Base-by-base conservation (phyloP, 2,888 invertebrate species). In the Rotaria socialis region DNA sequence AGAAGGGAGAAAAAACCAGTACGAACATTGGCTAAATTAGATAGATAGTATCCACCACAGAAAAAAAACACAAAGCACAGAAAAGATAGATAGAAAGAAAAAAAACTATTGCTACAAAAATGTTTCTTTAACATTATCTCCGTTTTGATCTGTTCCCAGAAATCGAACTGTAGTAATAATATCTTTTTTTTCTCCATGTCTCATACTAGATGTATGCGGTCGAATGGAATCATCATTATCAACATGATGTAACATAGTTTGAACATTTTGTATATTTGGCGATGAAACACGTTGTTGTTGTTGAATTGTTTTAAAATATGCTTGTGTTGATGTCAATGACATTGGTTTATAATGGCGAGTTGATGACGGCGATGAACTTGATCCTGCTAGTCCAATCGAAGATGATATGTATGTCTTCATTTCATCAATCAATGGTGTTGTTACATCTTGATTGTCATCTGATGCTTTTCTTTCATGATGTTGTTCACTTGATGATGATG, bases 231-330 rank as follows among this genome's bases (percentile, higher is more conserved):
- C 67, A 67, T 35, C 35, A 35, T 19, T 16, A 16, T 0, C 24
- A 56, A 22, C 22, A 56, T 56, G 4, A 19, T 67, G 35, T 19
- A 67, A 2, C 14, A 67, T 67, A 2, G 67, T 67, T 67, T 35
- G 67, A 67, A 67, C 67, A 35, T 67, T 35, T 67, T 67, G 67
- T 27, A 67, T 67, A 41, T 67, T 67, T 19, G 67, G 67, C 35
- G 67, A 67, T 67, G 67, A 67, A 6, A 35, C 27, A 27, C 67
- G 67, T 80, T 80, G 74, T 41, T 74, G 80, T 67, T 35, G 35
- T n/a, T 80, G 80, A 80, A 80, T 80, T n/a, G 80, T 47, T 41
- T 47, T 80, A n/a, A 47, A 80, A 80, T 80, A 80, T 10, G 24
- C 10, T 80, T 80, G 80, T 14, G 47, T 80, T n/a, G 80, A 80